phyloP scores from a whole-genome alignment of 2,113 vertebrate genomes.

The Triplophysa siluroides region DNA sequence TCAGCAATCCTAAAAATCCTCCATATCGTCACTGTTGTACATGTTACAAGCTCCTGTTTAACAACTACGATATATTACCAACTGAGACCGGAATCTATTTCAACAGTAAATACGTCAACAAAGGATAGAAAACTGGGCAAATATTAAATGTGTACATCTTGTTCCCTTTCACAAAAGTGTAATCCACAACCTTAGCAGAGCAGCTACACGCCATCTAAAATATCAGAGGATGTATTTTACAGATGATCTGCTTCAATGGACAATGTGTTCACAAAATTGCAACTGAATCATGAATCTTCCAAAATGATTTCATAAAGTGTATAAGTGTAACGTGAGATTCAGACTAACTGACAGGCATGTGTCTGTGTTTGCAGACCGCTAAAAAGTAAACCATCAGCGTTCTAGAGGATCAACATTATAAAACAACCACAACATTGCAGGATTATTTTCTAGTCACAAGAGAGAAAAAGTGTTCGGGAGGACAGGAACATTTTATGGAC shows the following conservation, averaged over 20 bases:
- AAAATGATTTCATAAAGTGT: not conserved
- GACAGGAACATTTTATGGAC: conserved; percentile 34
- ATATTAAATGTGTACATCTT: not conserved
- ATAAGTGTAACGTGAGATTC: conserved; percentile 15
- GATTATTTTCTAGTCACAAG: not conserved
- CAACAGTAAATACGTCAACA: no score
- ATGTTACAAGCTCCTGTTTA: not conserved
- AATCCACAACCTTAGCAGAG: not conserved
- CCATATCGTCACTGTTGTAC: no score
- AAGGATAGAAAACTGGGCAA: not conserved
- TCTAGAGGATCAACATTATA: not conserved
- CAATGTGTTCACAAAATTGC: not conserved
- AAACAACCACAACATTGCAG: not conserved
- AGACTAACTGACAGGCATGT: conserved; percentile 13
- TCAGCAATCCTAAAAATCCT: not conserved
- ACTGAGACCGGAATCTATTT: no score
- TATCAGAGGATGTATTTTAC: not conserved
- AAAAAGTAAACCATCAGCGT: not conserved
- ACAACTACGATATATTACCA: no score
- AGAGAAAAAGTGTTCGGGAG: conserved; percentile 5
- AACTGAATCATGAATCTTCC: not conserved
- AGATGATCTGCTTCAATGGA: not conserved
- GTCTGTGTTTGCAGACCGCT: not conserved
- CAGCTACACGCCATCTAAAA: not conserved
- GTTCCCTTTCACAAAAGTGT: not conserved